Conservation (phyloP, 2,888 invertebrate genomes). For the Drosophila kokeensis region DNA sequence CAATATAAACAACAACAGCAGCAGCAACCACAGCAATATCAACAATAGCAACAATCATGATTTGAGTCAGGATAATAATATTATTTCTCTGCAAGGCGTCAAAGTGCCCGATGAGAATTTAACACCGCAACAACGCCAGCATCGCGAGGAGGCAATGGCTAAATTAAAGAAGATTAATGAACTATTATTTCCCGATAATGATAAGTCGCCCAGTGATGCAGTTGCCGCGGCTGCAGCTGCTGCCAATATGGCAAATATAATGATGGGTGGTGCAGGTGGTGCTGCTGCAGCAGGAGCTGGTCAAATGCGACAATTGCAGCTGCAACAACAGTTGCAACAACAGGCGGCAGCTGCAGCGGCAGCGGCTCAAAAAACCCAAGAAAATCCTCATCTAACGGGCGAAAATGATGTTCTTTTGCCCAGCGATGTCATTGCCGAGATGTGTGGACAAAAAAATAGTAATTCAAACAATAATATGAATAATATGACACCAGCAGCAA, state of each 20-base stretch:
- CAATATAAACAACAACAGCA: slow-evolving; percentile 5
- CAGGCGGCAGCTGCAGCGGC: slow-evolving; percentile 41
- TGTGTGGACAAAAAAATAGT: slow-evolving; percentile 27
- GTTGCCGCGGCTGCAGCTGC: slow-evolving; percentile 21
- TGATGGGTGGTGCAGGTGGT: slow-evolving; percentile 61
- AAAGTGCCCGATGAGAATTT: slow-evolving; percentile 98
- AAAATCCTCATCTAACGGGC: background rate
- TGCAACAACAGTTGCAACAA: slow-evolving; percentile 43
- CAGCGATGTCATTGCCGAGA: slow-evolving; percentile 24
- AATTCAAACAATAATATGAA: slow-evolving; percentile 36
- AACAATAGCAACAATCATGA: slow-evolving; percentile 61
- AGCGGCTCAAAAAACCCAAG: slow-evolving; percentile 49
- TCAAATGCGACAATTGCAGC: slow-evolving; percentile 55
- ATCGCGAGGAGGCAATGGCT: slow-evolving; percentile 96
- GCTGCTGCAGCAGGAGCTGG: slow-evolving; percentile 38
- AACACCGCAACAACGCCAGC: slow-evolving; percentile 97
- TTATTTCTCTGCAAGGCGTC: slow-evolving; percentile 90
- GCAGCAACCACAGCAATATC: slow-evolving; percentile 3
- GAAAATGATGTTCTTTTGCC: slow-evolving; percentile 55
- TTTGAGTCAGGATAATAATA: slow-evolving; percentile 82
- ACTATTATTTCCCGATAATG: slow-evolving; percentile 94
- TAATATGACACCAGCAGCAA: slow-evolving; percentile 34
- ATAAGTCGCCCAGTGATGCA: slow-evolving; percentile 51
- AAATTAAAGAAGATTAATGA: slow-evolving; percentile 96
- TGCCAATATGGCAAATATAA: slow-evolving; percentile 41